Percentiles rank a stretch among this genome's conserved stretches.
These are phyloP conservation scores for Cryptocephalus moraei DNA, from an alignment of 2,888 invertebrate species.

Conservation along the genomic window DNA sequence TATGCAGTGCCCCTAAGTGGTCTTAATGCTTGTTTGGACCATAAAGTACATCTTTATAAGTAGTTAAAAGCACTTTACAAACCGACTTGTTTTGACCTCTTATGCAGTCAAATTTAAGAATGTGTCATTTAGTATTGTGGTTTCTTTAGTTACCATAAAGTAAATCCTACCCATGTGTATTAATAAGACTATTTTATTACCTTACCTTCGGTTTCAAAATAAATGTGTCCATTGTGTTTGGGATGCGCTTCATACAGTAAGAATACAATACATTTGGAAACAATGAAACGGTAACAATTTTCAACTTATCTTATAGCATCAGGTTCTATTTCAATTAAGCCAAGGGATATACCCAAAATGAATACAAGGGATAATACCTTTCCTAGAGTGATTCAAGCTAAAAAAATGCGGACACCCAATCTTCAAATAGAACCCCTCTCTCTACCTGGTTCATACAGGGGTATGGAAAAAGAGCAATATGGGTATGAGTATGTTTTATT, in stretches of 20 bases:
- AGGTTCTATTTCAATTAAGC: slow-evolving; percentile 34
- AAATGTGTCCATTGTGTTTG: background rate
- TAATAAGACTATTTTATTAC: too few relatives aligned
- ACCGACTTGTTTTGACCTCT: too few relatives aligned
- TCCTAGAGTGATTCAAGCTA: slow-evolving; percentile 26
- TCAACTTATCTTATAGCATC: slow-evolving; percentile 29
- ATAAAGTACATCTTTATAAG: too few relatives aligned
- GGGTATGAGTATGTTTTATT: slow-evolving; percentile 4
- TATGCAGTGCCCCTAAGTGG: too few relatives aligned
- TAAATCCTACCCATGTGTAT: too few relatives aligned
- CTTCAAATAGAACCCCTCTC: slow-evolving; percentile 25
- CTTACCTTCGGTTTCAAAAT: too few relatives aligned
- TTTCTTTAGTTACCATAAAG: too few relatives aligned
- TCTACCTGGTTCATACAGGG: slow-evolving; percentile 21
- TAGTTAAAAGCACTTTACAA: too few relatives aligned
- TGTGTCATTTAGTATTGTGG: too few relatives aligned
- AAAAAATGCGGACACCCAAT: slow-evolving; percentile 27
- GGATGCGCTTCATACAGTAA: background rate
- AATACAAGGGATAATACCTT: slow-evolving; percentile 29
- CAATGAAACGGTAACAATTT: slow-evolving; percentile 1
- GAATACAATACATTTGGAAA: background rate
- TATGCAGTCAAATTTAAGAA: too few relatives aligned
- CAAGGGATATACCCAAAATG: slow-evolving; percentile 26
- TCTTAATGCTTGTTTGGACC: too few relatives aligned
- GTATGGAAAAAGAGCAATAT: slow-evolving; percentile 10